A percentile compares a stretch with the other conserved stretches of the same genome.
Conservation (phyloP, 2,797 vertebrate genomes). For the Tiaroga cobitis region DNA sequence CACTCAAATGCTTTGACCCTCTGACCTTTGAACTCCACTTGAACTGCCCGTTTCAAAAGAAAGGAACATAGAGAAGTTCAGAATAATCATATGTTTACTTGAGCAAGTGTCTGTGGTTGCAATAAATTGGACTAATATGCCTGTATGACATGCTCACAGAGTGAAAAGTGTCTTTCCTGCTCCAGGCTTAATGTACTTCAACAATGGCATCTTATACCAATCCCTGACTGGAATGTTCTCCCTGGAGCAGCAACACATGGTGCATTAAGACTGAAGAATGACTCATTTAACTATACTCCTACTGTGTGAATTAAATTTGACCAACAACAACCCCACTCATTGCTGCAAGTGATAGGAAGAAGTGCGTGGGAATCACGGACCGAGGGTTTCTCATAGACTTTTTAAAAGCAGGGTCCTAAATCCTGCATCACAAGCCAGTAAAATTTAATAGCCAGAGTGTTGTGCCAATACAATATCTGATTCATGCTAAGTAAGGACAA, state of each 20-base stretch:
- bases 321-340: slow-evolving; percentile 29
- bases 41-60: slow-evolving; percentile 79
- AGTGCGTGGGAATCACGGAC: slow-evolving; percentile 11
- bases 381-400: slow-evolving; percentile 22
- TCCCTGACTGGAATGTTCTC: slow-evolving; percentile 79
- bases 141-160: slow-evolving; percentile 81
- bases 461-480: slow-evolving; percentile 15
- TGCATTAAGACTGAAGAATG: slow-evolving; percentile 72
- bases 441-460: slow-evolving; percentile 8
- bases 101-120: slow-evolving; percentile 44
- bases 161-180: slow-evolving; percentile 73
- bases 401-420: slow-evolving; percentile 20
- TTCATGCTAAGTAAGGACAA: not conserved
- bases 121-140: slow-evolving; percentile 75
- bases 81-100: slow-evolving; percentile 43
- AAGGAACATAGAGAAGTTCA: slow-evolving; percentile 11
- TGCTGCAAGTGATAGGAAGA: slow-evolving; percentile 26
- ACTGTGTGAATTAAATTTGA: slow-evolving; percentile 44
- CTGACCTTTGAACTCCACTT: slow-evolving; percentile 86
- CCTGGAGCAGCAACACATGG: slow-evolving; percentile 81
- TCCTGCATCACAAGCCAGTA: slow-evolving; percentile 26
- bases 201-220: slow-evolving; percentile 89
- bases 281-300: slow-evolving; percentile 49
- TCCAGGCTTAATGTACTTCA: slow-evolving; percentile 78
- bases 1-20: slow-evolving; percentile 80